Base-by-base conservation (phyloP, 2,113 vertebrate genomes). In the Vulpes lagopus region DNA sequence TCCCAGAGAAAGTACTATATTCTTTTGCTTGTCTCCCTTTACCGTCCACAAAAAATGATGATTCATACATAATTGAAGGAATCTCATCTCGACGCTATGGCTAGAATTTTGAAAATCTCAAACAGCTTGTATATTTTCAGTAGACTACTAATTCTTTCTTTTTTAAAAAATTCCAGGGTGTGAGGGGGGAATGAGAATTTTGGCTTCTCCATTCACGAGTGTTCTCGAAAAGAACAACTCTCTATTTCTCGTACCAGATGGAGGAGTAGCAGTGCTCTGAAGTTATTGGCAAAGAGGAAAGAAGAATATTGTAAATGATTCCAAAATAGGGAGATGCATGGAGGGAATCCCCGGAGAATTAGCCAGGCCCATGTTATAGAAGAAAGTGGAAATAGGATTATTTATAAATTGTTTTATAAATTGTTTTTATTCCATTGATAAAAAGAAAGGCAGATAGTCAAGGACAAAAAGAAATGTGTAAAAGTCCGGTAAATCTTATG, bases 51-150 rank as follows among this genome's bases (percentile, higher is more conserved):
- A 53, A 53, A 96, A 67, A 49, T 65, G 73, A 97, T 87, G 79
- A 94, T 80, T 97, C 81, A 93, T 67, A n/a, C 20, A 86, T 89
- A 86, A 78, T 30, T 73, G 84, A 59, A 93, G 19, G 30, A 81
- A 80, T 87, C 43, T 64, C 89, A 83, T 94, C 91, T 94, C 62
- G 43, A 43, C 20, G 74, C 27, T 57, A 49, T 43, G 79, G 32
- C 71, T 92, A 95, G 71, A 93, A 96, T 84, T 84, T 59, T 93
- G 71, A 90, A 89, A 97, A 82, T 94, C n/a, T 93, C 67, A 78
- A 55, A 27, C 32, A 95, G 65, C 60, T 85, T 74, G 5, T 64
- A 51, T 76, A 78, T 73, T 96, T 97, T 90, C 43, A 67, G 35
- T 25, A 69, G n/a, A 38, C 64, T 62, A 51, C 30, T 62, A 74